phyloP scores from a whole-genome alignment of 2,113 vertebrate species.

The Tursiops truncatus region DNA sequence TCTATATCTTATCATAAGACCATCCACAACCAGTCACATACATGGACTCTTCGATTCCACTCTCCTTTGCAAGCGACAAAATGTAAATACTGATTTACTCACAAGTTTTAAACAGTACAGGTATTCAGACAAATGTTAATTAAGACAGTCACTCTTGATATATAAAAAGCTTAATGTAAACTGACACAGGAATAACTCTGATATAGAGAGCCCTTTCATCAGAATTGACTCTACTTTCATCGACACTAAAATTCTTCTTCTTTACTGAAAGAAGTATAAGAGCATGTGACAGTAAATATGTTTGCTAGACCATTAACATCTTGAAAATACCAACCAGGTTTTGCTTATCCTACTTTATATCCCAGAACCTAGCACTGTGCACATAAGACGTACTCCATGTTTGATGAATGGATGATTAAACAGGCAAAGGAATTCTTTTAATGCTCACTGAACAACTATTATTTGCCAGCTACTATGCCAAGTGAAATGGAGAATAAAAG shows the following conservation, averaged over 20 bases:
- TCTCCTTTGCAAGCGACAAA: conserved; percentile 19
- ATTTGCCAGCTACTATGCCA: conserved; percentile 1
- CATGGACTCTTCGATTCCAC: neutral
- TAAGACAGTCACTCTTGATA: neutral
- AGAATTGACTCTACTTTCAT: conserved; percentile 1
- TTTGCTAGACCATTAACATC: neutral
- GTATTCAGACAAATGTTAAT: conserved; percentile 39
- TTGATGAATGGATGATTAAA: conserved; percentile 27
- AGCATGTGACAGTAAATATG: neutral
- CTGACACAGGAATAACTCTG: neutral
- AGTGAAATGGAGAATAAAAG: neutral
- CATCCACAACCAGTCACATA: conserved; percentile 4
- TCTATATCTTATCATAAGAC: neutral
- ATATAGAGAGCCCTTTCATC: neutral
- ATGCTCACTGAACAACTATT: conserved; percentile 7
- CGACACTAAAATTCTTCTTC: neutral
- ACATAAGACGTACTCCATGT: neutral
- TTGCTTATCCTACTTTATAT: conserved; percentile 26
- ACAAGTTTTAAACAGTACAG: conserved; percentile 39
- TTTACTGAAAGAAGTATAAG: neutral
- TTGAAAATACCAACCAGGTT: neutral
- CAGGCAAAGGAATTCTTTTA: conserved; percentile 40
- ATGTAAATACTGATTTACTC: neutral
- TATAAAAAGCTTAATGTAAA: conserved; percentile 3
- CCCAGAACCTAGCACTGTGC: neutral